These are phyloP conservation scores for Nematolebias whitei DNA, from an alignment of 2,113 vertebrate genomes.

Conservation along the genomic window DNA sequence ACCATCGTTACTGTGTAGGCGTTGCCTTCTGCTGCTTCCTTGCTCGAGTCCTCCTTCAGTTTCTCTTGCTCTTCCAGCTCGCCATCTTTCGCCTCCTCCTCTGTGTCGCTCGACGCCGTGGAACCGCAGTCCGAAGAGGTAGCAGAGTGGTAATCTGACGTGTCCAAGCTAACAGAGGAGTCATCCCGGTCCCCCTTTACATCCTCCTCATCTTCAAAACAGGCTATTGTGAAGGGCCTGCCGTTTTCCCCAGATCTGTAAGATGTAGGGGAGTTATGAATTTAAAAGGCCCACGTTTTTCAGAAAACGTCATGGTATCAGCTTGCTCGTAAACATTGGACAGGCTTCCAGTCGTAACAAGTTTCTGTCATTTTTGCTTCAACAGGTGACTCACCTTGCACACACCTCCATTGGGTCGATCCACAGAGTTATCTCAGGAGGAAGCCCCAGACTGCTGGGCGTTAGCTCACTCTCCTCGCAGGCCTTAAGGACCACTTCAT, in stretches of 20 bases:
- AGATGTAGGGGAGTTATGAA: not conserved
- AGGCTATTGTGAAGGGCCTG: conserved; percentile 74
- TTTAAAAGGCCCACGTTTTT: not conserved
- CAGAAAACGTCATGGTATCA: not conserved
- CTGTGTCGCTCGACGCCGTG: conserved; percentile 73
- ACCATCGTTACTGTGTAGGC: conserved; percentile 57
- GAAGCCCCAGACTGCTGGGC: conserved; percentile 69
- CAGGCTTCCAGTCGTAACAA: conserved; percentile 9
- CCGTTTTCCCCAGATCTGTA: conserved; percentile 77
- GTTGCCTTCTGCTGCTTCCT: conserved; percentile 20
- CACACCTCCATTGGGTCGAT: conserved; percentile 84
- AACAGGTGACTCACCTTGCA: conserved; percentile 77
- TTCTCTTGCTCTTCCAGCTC: conserved; percentile 30
- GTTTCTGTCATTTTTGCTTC: conserved; percentile 15
- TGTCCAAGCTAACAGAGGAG: conserved; percentile 57
- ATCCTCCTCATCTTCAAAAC: conserved; percentile 58
- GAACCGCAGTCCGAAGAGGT: conserved; percentile 82
- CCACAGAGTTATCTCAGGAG: conserved; percentile 80
- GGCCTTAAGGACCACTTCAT: conserved; percentile 73
- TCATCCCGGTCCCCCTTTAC: conserved; percentile 29
- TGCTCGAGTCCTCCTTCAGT: conserved; percentile 16
- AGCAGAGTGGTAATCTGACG: conserved; percentile 82
- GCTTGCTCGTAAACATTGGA: conserved; percentile 2
- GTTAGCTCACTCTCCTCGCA: conserved; percentile 73
- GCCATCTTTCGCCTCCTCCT: conserved; percentile 74